Percentiles rank a stretch among this genome's conserved stretches.
phyloP scores from a whole-genome alignment of 1,140 invertebrate species.

The Potamilus streckersoni region DNA sequence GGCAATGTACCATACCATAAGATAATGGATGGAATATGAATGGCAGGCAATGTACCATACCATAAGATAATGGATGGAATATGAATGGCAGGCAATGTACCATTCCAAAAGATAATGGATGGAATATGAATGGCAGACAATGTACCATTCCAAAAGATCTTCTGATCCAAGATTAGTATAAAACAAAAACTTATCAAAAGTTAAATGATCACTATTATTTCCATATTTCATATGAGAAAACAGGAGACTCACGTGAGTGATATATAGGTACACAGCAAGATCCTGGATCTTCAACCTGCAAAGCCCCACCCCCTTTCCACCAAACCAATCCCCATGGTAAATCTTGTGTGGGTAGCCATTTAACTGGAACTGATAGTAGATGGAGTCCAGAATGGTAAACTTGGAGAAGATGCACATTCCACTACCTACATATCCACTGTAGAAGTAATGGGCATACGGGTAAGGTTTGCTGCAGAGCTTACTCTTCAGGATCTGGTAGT shows the following conservation, averaged over 20 bases:
- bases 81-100: too few species aligned
- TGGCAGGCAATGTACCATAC: too few species aligned
- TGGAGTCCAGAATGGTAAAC: constrained; percentile 86
- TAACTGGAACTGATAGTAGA: constrained; percentile 92
- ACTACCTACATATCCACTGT: constrained; percentile 92
- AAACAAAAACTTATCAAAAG: too few species aligned
- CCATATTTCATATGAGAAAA: not conserved
- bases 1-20: too few species aligned
- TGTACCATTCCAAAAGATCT: too few species aligned
- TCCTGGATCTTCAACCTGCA: constrained; percentile 79
- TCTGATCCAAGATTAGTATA: too few species aligned
- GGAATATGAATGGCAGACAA: too few species aligned
- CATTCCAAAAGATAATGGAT: too few species aligned
- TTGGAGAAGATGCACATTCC: constrained; percentile 92
- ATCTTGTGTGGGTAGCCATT: constrained; percentile 98
- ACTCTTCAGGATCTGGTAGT: constrained; percentile 77
- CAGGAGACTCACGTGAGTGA: constrained; percentile 83
- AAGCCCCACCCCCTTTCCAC: constrained; percentile 95
- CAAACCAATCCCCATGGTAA: constrained; percentile 98
- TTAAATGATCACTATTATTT: not conserved
- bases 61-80: too few species aligned
- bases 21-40: too few species aligned
- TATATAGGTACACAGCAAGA: constrained; percentile 85
- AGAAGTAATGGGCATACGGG: constrained; percentile 92
- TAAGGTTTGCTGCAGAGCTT: constrained; percentile 73